Evolutionary conservation across 2,113 vertebrate genomes (phyloP).

Genomic region (Ictidomys tridecemlineatus): DNA sequence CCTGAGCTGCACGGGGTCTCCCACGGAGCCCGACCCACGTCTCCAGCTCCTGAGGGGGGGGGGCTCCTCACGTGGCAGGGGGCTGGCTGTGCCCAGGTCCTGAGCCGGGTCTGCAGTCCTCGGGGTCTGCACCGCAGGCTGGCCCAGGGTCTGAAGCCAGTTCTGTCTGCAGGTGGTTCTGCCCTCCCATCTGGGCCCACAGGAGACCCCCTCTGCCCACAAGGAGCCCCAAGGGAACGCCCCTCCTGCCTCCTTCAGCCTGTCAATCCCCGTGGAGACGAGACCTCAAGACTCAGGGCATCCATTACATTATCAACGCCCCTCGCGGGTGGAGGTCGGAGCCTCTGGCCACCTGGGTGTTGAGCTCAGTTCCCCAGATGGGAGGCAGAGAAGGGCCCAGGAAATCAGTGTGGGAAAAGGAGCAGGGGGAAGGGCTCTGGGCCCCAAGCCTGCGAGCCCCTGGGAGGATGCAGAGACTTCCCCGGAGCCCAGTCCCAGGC

Average conservation of each 20-base stretch:
- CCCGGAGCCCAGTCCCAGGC: not conserved
- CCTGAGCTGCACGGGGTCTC: not conserved
- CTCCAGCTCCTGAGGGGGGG: no score
- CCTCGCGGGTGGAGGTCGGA: no score
- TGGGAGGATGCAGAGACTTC: fast-evolving
- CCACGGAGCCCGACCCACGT: no score
- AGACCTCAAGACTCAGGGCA: not conserved
- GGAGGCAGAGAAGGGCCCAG: fast-evolving
- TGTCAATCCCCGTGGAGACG: not conserved
- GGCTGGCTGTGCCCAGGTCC: not conserved
- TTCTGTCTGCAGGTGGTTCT: not conserved
- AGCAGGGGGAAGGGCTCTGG: not conserved
- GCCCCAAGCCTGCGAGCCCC: no score
- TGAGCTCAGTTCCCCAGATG: no score
- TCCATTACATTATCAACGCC: not conserved
- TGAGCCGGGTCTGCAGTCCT: not conserved
- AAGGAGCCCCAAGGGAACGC: not conserved
- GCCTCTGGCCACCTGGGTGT: not conserved
- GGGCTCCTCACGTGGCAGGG: not conserved
- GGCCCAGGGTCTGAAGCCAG: no score
- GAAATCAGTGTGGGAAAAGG: not conserved
- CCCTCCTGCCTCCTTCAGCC: not conserved
- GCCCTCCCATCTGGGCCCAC: no score
- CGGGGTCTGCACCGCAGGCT: not conserved
- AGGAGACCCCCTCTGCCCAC: not conserved